phyloP scores from a whole-genome alignment of 2,797 vertebrate species.

The Hippoglossus hippoglossus region DNA sequence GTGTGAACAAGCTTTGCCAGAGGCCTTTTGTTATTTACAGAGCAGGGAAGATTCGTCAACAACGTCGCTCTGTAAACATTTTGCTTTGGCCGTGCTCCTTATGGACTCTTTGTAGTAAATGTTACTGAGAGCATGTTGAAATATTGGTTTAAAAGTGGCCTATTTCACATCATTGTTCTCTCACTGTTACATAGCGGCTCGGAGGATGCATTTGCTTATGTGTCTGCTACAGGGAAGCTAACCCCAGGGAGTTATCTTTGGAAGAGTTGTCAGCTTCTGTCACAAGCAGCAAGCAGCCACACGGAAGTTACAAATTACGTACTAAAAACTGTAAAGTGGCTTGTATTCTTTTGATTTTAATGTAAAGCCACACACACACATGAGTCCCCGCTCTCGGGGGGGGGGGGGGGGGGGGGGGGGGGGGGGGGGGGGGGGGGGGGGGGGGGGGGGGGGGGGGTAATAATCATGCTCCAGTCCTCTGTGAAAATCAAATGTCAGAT shows the following conservation, averaged over 20 bases:
- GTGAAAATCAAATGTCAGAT: constrained; percentile 25
- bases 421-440: neutral
- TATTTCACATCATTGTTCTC: constrained; percentile 21
- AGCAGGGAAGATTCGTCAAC: constrained; percentile 18
- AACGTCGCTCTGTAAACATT: constrained; percentile 31
- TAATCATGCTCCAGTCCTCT: neutral
- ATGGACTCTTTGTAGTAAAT: neutral
- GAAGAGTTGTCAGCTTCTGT: constrained; percentile 32
- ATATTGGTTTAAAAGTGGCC: constrained; percentile 10
- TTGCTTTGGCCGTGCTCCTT: constrained; percentile 5
- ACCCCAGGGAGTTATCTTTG: constrained; percentile 10
- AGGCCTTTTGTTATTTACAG: constrained; percentile 2
- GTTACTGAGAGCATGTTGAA: constrained; percentile 4
- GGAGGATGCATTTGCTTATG: constrained; percentile 1
- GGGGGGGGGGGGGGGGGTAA: neutral
- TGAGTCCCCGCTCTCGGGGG: neutral
- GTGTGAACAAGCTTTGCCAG: constrained; percentile 18
- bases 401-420: constrained; percentile 11
- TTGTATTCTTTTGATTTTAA: constrained; percentile 35
- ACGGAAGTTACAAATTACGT: constrained; percentile 9
- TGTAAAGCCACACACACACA: constrained; percentile 4
- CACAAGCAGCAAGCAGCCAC: constrained; percentile 23
- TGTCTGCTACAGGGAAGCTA: constrained; percentile 12
- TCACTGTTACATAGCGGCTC: constrained; percentile 11
- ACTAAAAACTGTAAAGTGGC: constrained; percentile 23